Conservation (phyloP, 2,113 vertebrate genomes). For the Phycodurus eques region DNA sequence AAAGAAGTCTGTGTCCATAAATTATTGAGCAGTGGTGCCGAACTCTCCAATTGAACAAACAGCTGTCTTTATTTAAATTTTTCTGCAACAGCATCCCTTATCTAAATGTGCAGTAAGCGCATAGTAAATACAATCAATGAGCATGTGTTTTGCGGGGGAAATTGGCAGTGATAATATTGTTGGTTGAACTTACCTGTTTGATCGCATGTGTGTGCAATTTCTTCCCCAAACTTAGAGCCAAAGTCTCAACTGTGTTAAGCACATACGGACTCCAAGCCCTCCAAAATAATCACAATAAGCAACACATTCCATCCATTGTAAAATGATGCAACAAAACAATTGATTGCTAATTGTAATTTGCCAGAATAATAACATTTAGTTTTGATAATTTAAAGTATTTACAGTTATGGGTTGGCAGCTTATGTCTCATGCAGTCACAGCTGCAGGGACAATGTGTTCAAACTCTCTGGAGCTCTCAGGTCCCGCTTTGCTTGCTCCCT, state of each 20-base stretch:
- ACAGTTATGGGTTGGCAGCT: slow-evolving; percentile 3
- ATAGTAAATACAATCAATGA: not conserved
- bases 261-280: slow-evolving; percentile 5
- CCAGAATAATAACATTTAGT: not conserved
- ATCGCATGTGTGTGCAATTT: slow-evolving; percentile 3
- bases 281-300: not conserved
- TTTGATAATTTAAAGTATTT: not conserved
- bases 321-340: not conserved
- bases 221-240: slow-evolving; percentile 8
- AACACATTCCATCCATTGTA: not conserved
- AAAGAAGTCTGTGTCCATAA: not conserved
- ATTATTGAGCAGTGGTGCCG: not conserved
- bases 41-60: slow-evolving; percentile 1
- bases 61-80: slow-evolving; percentile 2
- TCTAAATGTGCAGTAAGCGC: not conserved
- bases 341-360: not conserved
- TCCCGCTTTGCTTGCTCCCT: slow-evolving; percentile 40
- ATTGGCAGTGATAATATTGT: not conserved
- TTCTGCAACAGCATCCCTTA: not conserved
- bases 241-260: slow-evolving; percentile 11
- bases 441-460: slow-evolving; percentile 60
- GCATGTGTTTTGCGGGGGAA: slow-evolving; percentile 1
- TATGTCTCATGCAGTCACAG: slow-evolving; percentile 27
- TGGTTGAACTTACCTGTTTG: slow-evolving; percentile 4
- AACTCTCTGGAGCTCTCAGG: slow-evolving; percentile 58